Evolutionary conservation across 2,797 vertebrate species (phyloP).

Genomic region (Megaceryle alcyon): DNA sequence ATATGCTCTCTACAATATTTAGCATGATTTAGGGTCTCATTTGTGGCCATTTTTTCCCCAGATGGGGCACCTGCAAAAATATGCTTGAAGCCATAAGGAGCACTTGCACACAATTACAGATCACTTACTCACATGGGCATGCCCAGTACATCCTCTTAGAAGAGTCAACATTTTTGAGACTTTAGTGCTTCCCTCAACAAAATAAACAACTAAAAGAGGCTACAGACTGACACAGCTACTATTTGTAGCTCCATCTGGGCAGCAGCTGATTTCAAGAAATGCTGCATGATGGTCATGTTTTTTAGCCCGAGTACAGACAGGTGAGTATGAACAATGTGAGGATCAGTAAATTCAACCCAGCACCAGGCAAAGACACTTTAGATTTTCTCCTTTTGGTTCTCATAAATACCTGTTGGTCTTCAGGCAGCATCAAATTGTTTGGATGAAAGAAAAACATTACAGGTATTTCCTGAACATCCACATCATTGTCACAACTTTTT

Average conservation of each 20-base stretch:
- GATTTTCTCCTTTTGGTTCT: not conserved
- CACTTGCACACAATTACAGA: conserved; percentile 12
- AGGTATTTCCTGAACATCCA: not conserved
- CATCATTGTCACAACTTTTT: not conserved
- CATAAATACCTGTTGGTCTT: not conserved
- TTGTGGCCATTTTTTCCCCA: not conserved
- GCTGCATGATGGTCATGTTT: not conserved
- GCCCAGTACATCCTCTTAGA: not conserved
- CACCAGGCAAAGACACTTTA: not conserved
- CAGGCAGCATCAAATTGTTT: not conserved
- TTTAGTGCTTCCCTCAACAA: conserved; percentile 24
- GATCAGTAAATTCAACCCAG: not conserved
- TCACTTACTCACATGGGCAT: not conserved
- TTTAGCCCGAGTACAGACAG: not conserved
- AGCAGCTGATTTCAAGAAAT: not conserved
- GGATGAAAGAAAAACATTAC: not conserved
- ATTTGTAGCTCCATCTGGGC: not conserved
- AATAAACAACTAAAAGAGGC: not conserved
- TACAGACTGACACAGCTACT: not conserved
- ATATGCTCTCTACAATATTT: conserved; percentile 36
- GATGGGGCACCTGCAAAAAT: conserved; percentile 50
- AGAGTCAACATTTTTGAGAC: conserved; percentile 3
- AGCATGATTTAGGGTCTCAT: conserved; percentile 21
- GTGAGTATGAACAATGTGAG: not conserved
- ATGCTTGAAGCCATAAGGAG: not conserved